Base-by-base conservation (phyloP, 2,888 invertebrate species). In the Venustoraphidia nigricollis region DNA sequence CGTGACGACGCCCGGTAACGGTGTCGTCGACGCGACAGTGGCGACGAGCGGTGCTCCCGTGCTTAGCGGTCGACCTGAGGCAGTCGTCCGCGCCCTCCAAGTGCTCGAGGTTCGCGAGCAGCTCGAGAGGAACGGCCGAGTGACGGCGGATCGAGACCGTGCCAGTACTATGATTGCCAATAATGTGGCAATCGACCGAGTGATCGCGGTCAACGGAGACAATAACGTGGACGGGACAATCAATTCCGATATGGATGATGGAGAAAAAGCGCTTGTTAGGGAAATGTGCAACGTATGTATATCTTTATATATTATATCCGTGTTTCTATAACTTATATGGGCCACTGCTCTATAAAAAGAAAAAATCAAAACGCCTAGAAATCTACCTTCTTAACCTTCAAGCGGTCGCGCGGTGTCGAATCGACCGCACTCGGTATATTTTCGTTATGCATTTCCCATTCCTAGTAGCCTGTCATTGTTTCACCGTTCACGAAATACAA, bases 201-300 rank as follows among this genome's bases (percentile, higher is more conserved):
- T 44, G 34, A 38, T 45, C 14, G 41, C 11, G n/a, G 46, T 34
- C 13, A 38, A 37, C 17, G 63, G 64, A 36, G 53, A 56, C 39
- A 49, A 53, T 41, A 50, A 51, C 6, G 27, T 27, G 27, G 27
- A 27, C 57, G 41, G 17, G 10, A 13, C 37, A 3, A 8, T 36
- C 13, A 71, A 73, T 2, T 75, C 78, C 53, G 83, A 79, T 63
- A 77, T 79, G 74, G 83, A 88, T 59, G 84, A 91, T 57, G 88
- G 89, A 11, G 93, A 93, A 65, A 92, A 91, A 63, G 93, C 93
- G 5, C 74, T 94, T 48, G 89, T 94, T 44, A 75, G 92, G 58
- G 93, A 94, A 71, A 93, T 94, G 93, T 94, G 93, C 69, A 93
- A 94, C 69, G 83, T 83, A 68, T 71, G 78, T 69, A 52, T 37